Conservation (phyloP, 2,888 invertebrate species). For the Cataglyphis cursor region DNA sequence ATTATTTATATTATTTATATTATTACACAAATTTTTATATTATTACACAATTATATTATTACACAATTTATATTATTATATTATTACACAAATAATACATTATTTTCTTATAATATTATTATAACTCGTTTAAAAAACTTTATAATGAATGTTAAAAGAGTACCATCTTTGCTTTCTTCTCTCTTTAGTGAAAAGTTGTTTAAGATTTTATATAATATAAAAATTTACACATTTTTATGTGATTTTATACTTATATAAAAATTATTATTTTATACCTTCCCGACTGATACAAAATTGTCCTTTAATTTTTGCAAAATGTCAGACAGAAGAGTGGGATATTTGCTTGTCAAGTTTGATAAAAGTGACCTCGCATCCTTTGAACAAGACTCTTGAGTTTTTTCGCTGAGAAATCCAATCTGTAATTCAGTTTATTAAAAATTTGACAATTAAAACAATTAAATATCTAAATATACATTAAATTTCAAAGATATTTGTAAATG, state of each 20-base stretch:
- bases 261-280: slow-evolving; percentile 85
- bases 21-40: neutral
- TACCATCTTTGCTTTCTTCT: neutral
- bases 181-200: neutral
- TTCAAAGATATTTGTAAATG: neutral
- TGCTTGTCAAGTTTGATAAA: slow-evolving; percentile 90
- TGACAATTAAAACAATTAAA: neutral
- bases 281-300: slow-evolving; percentile 88
- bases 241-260: neutral
- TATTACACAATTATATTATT: slow-evolving; percentile 2
- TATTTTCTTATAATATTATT: slow-evolving; percentile 5
- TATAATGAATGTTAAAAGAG: neutral
- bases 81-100: neutral
- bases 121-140: neutral
- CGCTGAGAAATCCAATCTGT: slow-evolving; percentile 92
- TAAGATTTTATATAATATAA: neutral
- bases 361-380: slow-evolving; percentile 92
- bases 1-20: neutral
- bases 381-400: slow-evolving; percentile 91
- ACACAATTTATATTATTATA: neutral
- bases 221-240: neutral
- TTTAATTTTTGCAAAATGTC: slow-evolving; percentile 89
- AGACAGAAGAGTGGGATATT: slow-evolving; percentile 91
- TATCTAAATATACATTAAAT: neutral
- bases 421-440: slow-evolving; percentile 69